Percentiles rank a stretch among this genome's conserved stretches.
Conservation (phyloP, 2,888 invertebrate genomes). For the Dolomedes plantarius region DNA sequence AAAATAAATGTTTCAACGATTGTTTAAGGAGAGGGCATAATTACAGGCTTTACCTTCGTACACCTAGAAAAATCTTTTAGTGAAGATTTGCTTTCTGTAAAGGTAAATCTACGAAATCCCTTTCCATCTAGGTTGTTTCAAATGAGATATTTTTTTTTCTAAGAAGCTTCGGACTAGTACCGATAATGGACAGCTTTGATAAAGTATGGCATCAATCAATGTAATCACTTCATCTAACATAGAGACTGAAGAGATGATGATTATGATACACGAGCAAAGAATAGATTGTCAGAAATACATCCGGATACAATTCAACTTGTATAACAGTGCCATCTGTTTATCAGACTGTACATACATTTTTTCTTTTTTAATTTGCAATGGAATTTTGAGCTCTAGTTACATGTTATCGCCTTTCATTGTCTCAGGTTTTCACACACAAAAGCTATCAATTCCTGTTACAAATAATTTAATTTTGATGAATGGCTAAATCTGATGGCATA, state of each 20-base stretch:
- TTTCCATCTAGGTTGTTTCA: background rate
- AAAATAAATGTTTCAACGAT: no score
- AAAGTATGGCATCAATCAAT: background rate
- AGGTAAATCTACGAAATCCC: background rate
- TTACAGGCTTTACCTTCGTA: background rate
- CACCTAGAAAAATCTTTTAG: background rate
- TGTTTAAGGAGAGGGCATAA: no score
- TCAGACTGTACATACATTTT: background rate
- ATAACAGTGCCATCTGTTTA: background rate
- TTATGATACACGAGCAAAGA: constrained; percentile 1
- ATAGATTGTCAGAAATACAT: constrained; percentile 3
- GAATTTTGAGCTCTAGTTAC: background rate
- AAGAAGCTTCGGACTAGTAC: background rate
- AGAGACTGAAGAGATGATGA: background rate
- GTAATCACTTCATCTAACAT: constrained; percentile 5
- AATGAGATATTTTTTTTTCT: no score
- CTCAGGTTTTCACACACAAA: background rate
- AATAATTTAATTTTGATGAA: background rate
- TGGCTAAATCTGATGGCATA: background rate
- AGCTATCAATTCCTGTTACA: background rate
- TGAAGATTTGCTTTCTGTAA: background rate
- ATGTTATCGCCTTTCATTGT: background rate
- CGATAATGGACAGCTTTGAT: background rate
- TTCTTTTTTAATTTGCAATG: background rate
- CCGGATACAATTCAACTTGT: background rate